phyloP scores from a whole-genome alignment of 2,888 invertebrate species.

The Drosophila parthenogenetica region DNA sequence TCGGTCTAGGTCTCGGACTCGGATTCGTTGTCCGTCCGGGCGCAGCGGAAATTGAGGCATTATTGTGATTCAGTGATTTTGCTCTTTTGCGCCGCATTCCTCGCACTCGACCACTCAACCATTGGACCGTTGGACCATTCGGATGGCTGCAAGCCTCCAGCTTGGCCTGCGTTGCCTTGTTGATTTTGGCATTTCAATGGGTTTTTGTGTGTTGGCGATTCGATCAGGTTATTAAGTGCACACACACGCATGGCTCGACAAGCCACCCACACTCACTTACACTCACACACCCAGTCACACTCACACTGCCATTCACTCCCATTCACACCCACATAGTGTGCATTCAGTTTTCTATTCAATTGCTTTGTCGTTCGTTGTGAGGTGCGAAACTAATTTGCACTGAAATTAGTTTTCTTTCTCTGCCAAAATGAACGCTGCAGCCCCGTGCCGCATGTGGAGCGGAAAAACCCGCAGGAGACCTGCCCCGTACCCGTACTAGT shows the following conservation, averaged over 20 bases:
- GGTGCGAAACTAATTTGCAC: constrained; percentile 81
- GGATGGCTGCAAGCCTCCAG: constrained; percentile 13
- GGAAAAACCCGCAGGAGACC: constrained; percentile 28
- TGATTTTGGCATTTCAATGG: constrained; percentile 81
- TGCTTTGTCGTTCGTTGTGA: constrained; percentile 72
- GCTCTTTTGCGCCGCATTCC: constrained; percentile 54
- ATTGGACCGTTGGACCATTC: background rate
- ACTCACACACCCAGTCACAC: constrained; percentile 6
- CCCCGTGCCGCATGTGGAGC: constrained; percentile 54
- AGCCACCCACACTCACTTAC: constrained; percentile 16
- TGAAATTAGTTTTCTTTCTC: constrained; percentile 80
- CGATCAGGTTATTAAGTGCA: constrained; percentile 82
- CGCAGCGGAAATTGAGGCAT: constrained; percentile 81
- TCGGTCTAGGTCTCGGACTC: background rate
- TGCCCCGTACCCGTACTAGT: constrained; percentile 7
- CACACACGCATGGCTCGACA: constrained; percentile 48
- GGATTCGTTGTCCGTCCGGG: constrained; percentile 25
- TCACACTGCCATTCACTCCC: constrained; percentile 2
- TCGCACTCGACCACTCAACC: constrained; percentile 8
- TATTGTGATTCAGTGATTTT: constrained; percentile 79
- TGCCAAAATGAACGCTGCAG: constrained; percentile 66
- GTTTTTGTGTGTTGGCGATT: constrained; percentile 76
- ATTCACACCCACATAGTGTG: constrained; percentile 18
- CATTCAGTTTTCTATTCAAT: constrained; percentile 68
- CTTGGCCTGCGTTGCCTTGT: constrained; percentile 61